Base-by-base conservation (phyloP, 2,113 vertebrate species). In the Chiloscyllium plagiosum region DNA sequence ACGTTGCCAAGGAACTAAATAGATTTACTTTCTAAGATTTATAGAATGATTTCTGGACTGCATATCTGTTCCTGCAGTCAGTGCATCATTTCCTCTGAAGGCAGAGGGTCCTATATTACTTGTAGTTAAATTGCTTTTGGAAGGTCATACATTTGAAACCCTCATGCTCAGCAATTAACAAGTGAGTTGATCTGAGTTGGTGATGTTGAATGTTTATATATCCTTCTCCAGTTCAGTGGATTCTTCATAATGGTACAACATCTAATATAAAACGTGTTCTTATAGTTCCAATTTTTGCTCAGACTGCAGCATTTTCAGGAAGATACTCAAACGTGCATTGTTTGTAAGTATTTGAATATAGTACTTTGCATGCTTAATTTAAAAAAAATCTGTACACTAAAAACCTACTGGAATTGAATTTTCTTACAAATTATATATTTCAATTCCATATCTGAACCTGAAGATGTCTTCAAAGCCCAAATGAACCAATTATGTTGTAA, bases 1-100 rank as follows among this genome's bases (percentile, higher is more conserved):
- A 61, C 22, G 37, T 24, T 13, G 29, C 52, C 15, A 66, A 37
- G 29, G 5, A 92, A 22, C 65, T 92, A 66, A 66, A 92, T n/a
- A 92, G 61, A 92, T 92, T 92, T 92, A 66, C 61, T 90, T 90
- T 61, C 20, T 22, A 87, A 87, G 85, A 52, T 87, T 47, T 61
- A 29, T 61, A 61, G 29, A 61, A 61, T 29, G 26, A 29, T 87
- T 56, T 33, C 2, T 65, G 61, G 37, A 66, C n/a, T 92, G 29
- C 17, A 66, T 37, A 37, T 92, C 17, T n/a, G 33, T 4, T 89
- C 86, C 47, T 87, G 12, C 87, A 61, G 47, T 90, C 8, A 29
- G 87, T 61, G 4, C 87, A 90, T 90, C 87, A 90, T 26, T 90
- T 90, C 13, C 29, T 56, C 52, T n/a, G 20, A 86, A 52, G 47